Base-by-base conservation (phyloP, 2,888 invertebrate species). In the Lithophane semibrunnea region DNA sequence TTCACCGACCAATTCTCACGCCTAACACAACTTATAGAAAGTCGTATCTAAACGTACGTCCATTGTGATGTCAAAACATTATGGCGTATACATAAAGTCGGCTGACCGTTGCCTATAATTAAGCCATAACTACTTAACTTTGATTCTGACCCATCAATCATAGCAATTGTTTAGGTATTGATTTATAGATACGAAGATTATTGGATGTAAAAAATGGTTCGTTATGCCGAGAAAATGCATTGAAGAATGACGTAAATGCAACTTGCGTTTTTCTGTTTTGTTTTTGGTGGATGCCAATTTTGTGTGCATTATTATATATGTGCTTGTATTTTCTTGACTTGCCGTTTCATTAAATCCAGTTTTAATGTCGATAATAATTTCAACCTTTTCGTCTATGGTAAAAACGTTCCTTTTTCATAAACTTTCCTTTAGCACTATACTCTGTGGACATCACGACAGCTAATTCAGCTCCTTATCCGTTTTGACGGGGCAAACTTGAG, bases 31-130 rank as follows among this genome's bases (percentile, higher is more conserved):
- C 71, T 56, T 61, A 76, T 81, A 80, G 87, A 88, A 89, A 89
- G 87, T 82, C 58, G 65, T 79, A 83, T 75, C 75, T 64, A 60
- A 76, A 64, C 74, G 69, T 61, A 61, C 87, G 67, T 88, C 90
- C 86, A 91, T 92, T 91, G 91, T 91, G 85, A 77, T 92, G 94
- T 94, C 94, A 93, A 92, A 94, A 94, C 90, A 91, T 93, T 94
- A 90, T 92, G 91, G 90, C 87, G 82, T 86, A 83, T 88, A 84
- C 87, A 54, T 81, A 18, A 83, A 86, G 89, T 89, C 92, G 92
- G 91, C 89, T 80, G 64, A 56, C 75, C 88, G 89, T 92, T 92
- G 92, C 87, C 92, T 92, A 86, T 92, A 92, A 92, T 92, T 92
- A 92, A 86, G 85, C 72, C 79, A 82, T 91, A 89, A 92, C 92